Percentiles rank a stretch among this genome's conserved stretches.
These are phyloP conservation scores for Semaprochilodus insignis DNA, from an alignment of 2,797 vertebrate species.

Conservation along the genomic window DNA sequence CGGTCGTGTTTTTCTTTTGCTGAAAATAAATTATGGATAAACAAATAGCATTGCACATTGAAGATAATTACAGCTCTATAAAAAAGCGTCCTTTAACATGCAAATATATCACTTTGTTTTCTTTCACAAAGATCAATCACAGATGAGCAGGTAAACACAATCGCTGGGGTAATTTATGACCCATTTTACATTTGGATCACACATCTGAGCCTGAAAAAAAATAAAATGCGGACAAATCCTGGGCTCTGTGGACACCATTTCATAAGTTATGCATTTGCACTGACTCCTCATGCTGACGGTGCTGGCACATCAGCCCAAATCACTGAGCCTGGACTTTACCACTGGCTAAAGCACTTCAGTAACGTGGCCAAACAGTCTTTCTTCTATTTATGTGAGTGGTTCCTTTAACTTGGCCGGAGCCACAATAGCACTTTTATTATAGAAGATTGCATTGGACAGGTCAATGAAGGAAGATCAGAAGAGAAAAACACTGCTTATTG, in stretches of 20 bases:
- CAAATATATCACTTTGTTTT: slow-evolving; percentile 82
- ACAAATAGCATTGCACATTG: slow-evolving; percentile 81
- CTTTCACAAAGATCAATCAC: slow-evolving; percentile 81
- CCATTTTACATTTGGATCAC: slow-evolving; percentile 78
- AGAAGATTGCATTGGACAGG: slow-evolving; percentile 40
- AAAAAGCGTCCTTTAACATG: slow-evolving; percentile 76
- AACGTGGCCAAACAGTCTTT: slow-evolving; percentile 50
- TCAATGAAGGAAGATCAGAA: slow-evolving; percentile 31
- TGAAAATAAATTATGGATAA: slow-evolving; percentile 83
- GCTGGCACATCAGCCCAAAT: slow-evolving; percentile 52
- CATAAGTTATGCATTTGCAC: slow-evolving; percentile 54
- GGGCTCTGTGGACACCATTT: slow-evolving; percentile 56
- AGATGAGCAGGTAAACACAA: slow-evolving; percentile 81
- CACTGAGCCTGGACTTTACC: slow-evolving; percentile 41
- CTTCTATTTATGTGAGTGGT: slow-evolving; percentile 38
- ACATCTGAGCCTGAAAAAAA: slow-evolving; percentile 57
- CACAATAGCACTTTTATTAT: slow-evolving; percentile 37
- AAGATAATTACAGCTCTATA: slow-evolving; percentile 77
- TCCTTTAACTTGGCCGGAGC: slow-evolving; percentile 32
- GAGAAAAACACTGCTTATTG: slow-evolving; percentile 33
- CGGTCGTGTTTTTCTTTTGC: slow-evolving; percentile 76
- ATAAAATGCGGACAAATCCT: slow-evolving; percentile 13
- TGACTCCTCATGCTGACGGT: slow-evolving; percentile 52
- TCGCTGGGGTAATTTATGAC: slow-evolving; percentile 76
- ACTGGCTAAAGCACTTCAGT: slow-evolving; percentile 56